These are phyloP conservation scores for Drosophila stalkeri DNA, from an alignment of 2,888 invertebrate species.

Conservation along the genomic window DNA sequence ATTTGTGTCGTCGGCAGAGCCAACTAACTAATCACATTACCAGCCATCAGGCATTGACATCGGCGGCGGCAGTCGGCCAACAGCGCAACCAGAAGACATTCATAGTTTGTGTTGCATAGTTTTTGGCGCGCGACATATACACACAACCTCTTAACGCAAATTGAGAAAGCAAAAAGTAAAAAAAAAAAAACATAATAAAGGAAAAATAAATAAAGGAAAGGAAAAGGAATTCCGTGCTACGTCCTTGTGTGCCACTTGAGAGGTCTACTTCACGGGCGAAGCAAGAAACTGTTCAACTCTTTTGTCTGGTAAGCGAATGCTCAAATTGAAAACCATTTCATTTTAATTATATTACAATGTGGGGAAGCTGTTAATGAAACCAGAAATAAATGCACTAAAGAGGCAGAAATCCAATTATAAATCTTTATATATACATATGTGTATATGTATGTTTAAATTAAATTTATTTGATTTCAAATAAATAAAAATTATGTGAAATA, in stretches of 20 bases:
- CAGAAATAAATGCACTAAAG: not conserved
- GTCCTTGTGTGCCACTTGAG: constrained; percentile 6
- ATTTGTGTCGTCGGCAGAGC: constrained; percentile 27
- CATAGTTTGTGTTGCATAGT: constrained; percentile 67
- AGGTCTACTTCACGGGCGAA: constrained; percentile 38
- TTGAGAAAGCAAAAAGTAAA: constrained; percentile 27
- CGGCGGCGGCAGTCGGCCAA: constrained; percentile 54
- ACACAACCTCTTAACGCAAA: constrained; percentile 40
- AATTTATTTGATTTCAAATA: not conserved
- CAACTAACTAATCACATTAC: constrained; percentile 78
- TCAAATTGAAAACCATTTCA: not conserved
- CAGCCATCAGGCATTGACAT: constrained; percentile 64
- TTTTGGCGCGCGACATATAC: constrained; percentile 71
- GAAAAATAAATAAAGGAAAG: not conserved
- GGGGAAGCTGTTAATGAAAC: not conserved
- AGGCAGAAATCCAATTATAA: no score
- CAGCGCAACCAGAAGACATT: constrained; percentile 58
- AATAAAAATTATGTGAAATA: not conserved
- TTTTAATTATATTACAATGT: not conserved
- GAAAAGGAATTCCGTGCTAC: not conserved
- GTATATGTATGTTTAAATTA: not conserved
- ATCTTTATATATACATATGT: not conserved
- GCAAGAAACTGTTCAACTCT: constrained; percentile 52
- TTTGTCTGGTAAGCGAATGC: constrained; percentile 66
- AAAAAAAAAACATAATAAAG: not conserved